Base-by-base conservation (phyloP, 2,797 vertebrate species). In the Macrochelys suwanniensis region DNA sequence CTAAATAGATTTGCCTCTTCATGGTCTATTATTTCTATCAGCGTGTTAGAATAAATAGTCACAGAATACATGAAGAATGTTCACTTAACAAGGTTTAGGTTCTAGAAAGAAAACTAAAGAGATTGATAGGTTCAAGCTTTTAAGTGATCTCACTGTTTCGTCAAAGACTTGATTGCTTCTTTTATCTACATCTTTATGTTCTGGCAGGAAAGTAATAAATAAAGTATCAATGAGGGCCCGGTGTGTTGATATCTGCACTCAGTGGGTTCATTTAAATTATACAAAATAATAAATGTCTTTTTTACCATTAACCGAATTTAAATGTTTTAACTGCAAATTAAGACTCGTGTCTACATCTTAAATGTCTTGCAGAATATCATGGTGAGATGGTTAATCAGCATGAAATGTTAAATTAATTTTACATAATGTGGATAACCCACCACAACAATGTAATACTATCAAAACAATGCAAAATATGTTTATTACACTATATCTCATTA, bases 161-260 rank as follows among this genome's bases (percentile, higher is more conserved):
- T 42, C 42, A 83, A 50, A 65, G 59, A 49, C 79, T 84, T 59
- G 79, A 82, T 74, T 47, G 51, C 11, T 76, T 89, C 17, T 51
- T 17, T 86, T 68, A 37, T 28, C 16, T 90, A 74, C 42, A 31
- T 49, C 19, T 92, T 87, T 25, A 84, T 49, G 11, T 77, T 15
- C 11, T 88, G 42, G 49, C 16, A 91, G 77, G 95, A 94, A 91
- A 65, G 57, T 65, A 91, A 45, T 53, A 51, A 77, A 78, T 49
- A 74, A 47, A 31, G 5, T 81, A 17, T 3, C 79, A 47, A 2
- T 61, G 21, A 79, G 57, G 85, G 81, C 50, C 19, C 53, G 65
- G 28, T 76, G 49, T 89, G 50, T 80, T 76, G 28, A 26, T 61
- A 21, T 26, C 83, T 95, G 56, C 50, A 56, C n/a, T 83, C 1